phyloP scores from a whole-genome alignment of 2,888 invertebrate genomes.

The Itoplectis maculator region DNA sequence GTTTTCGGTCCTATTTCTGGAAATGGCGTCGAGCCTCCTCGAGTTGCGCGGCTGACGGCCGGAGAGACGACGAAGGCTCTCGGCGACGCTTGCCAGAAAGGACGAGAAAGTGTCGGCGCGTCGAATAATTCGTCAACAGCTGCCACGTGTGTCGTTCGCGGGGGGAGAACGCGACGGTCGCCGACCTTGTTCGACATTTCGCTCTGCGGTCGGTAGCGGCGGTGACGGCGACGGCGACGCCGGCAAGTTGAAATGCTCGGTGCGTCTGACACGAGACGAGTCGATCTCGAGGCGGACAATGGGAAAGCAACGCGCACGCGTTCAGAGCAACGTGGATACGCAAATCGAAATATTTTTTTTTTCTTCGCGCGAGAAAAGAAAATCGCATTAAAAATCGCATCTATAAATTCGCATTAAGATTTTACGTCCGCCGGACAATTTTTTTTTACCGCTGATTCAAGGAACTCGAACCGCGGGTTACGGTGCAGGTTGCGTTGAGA shows the following conservation, averaged over 20 bases:
- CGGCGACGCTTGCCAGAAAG: background rate
- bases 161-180: conserved; percentile 5
- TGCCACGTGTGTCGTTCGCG: conserved; percentile 35
- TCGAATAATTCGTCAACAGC: conserved; percentile 57
- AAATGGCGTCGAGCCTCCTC: too few relatives aligned
- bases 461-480: background rate
- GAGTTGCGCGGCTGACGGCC: too few relatives aligned
- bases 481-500: background rate
- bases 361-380: background rate
- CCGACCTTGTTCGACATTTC: conserved; percentile 60
- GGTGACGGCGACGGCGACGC: background rate
- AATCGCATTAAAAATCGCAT: background rate
- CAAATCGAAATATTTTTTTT: conserved; percentile 9
- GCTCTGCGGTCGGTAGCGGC: too few relatives aligned
- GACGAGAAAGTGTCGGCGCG: conserved; percentile 41
- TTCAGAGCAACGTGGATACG: conserved; percentile 3
- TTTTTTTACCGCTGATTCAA: background rate
- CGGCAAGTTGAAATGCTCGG: conserved; percentile 25
- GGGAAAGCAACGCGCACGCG: conserved; percentile 50
- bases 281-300: conserved; percentile 44
- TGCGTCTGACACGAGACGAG: conserved; percentile 46
- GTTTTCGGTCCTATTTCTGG: background rate
- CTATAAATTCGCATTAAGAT: background rate
- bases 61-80: background rate
- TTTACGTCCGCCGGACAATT: background rate